phyloP scores from a whole-genome alignment of 64 coral and sea anemone genomes.

The Dendronephthya gigantea region DNA sequence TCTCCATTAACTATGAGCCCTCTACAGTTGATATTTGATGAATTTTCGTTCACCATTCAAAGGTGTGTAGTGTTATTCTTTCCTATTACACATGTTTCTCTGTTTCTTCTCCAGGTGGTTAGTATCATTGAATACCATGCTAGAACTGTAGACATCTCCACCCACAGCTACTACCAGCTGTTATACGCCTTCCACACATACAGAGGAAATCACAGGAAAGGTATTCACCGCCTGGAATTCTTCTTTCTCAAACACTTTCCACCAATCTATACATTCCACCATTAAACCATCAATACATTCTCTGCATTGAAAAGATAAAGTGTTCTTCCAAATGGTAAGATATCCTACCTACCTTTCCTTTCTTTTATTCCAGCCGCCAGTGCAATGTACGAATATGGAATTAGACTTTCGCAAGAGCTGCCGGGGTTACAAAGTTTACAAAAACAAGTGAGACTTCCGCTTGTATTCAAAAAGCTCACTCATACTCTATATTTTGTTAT shows the following conservation, averaged over 20 bases:
- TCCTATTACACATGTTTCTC: too few relatives aligned
- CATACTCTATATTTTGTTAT: too few relatives aligned
- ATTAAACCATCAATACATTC: not conserved
- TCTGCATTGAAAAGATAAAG: not conserved
- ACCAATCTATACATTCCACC: not conserved
- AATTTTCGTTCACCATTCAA: too few relatives aligned
- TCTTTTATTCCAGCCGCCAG: conserved; percentile 52
- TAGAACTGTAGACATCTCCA: conserved; percentile 81
- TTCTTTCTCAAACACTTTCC: not conserved
- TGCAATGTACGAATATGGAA: conserved; percentile 87
- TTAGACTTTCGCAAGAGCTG: conserved; percentile 69
- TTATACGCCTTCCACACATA: conserved; percentile 87
- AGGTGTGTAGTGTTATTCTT: too few relatives aligned
- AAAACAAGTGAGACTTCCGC: conserved; percentile 94
- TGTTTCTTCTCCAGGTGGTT: conserved; percentile 76
- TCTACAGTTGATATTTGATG: too few relatives aligned
- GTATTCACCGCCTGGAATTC: conserved; percentile 10
- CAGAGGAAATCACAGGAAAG: conserved; percentile 86
- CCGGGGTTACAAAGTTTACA: conserved; percentile 66
- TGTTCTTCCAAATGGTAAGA: not conserved
- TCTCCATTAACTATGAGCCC: too few relatives aligned
- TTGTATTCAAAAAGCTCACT: too few relatives aligned
- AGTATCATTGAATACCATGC: conserved; percentile 95
- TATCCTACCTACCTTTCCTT: not conserved
- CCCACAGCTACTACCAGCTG: conserved; percentile 75